Conservation (phyloP, 1,140 invertebrate species). For the Diabrotica undecimpunctata region DNA sequence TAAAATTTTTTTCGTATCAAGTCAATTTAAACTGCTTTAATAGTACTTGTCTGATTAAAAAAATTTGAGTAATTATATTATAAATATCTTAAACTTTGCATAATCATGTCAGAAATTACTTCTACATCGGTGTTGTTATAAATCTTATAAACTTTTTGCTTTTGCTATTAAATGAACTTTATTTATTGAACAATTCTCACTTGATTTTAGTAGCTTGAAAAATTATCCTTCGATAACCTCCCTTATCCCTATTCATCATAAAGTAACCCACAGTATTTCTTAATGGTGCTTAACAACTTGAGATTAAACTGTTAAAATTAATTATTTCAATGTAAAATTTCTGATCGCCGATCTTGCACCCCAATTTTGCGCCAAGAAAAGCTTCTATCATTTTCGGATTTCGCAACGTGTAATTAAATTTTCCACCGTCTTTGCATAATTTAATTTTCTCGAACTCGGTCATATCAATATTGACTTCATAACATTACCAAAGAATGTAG, state of each 20-base stretch:
- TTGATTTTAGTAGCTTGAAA: too few relatives aligned
- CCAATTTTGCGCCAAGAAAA: neutral
- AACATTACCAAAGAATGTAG: neutral
- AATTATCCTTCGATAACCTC: neutral
- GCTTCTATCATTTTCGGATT: neutral
- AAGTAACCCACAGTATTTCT: neutral
- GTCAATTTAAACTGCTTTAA: too few relatives aligned
- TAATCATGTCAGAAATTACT: too few relatives aligned
- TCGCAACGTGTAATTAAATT: neutral
- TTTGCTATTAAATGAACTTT: too few relatives aligned
- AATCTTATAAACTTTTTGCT: too few relatives aligned
- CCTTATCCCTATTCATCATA: neutral
- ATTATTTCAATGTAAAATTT: constrained; percentile 1
- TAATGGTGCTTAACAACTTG: neutral
- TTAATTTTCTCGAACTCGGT: neutral
- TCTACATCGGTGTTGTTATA: too few relatives aligned
- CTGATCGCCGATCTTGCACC: neutral
- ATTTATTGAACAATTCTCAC: too few relatives aligned
- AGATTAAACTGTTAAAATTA: neutral
- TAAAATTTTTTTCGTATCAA: too few relatives aligned
- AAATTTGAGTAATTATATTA: too few relatives aligned
- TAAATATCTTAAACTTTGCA: too few relatives aligned
- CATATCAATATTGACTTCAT: neutral
- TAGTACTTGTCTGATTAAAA: too few relatives aligned
- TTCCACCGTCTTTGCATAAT: constrained; percentile 1